Conservation (phyloP, 2,113 vertebrate genomes). For the Paratilapia polleni region DNA sequence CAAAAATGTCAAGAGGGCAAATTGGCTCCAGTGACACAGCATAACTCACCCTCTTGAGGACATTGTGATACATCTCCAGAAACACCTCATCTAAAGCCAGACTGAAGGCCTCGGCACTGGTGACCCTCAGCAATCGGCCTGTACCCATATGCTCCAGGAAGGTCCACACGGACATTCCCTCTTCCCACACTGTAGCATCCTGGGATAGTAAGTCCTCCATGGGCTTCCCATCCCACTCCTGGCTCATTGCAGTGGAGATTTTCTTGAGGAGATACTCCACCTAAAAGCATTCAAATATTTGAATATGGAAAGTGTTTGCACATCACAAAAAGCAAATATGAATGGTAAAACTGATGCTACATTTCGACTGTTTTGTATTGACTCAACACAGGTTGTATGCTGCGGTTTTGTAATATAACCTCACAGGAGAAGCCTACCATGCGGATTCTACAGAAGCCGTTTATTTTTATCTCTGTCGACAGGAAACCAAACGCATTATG, state of each 20-base stretch:
- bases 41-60: conserved; percentile 79
- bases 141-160: conserved; percentile 78
- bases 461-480: conserved; percentile 55
- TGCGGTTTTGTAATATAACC: background rate
- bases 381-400: background rate
- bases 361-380: background rate
- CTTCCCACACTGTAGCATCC: conserved; percentile 64
- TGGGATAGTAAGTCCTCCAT: conserved; percentile 74
- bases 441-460: conserved; percentile 2
- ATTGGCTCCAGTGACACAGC: background rate
- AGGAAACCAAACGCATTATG: conserved; percentile 60
- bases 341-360: background rate
- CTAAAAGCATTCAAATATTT: conserved; percentile 48
- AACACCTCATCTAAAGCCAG: conserved; percentile 81
- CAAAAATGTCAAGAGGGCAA: background rate
- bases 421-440: conserved; percentile 2
- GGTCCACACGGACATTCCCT: conserved; percentile 78
- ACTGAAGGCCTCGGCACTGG: conserved; percentile 76
- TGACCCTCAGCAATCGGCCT: conserved; percentile 71
- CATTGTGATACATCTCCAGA: conserved; percentile 84
- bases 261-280: conserved; percentile 84
- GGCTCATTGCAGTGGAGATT: conserved; percentile 77
- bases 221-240: conserved; percentile 80
- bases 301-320: background rate
- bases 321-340: background rate